These are phyloP conservation scores for Sphaerophoria rueppellii DNA, from an alignment of 2,888 invertebrate genomes.

Conservation along the genomic window DNA sequence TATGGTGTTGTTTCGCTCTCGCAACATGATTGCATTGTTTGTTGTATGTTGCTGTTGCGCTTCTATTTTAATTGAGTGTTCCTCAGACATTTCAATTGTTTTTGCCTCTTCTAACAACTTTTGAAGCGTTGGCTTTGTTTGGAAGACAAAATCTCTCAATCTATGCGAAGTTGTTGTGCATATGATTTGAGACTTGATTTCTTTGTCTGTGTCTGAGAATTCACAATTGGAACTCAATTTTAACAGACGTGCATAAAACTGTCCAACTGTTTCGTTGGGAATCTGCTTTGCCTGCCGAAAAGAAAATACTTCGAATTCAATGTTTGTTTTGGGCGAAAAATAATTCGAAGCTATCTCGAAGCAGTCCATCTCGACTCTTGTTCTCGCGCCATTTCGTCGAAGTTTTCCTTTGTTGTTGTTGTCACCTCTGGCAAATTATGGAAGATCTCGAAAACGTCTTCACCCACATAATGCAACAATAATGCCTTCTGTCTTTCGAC, in stretches of 20 bases:
- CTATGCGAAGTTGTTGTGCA: not conserved
- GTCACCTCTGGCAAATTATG: conserved; percentile 8
- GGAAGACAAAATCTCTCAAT: conserved; percentile 7
- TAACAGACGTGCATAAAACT: conserved; percentile 1
- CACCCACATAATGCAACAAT: conserved; percentile 1
- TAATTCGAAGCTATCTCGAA: conserved; percentile 19
- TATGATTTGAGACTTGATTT: conserved; percentile 10
- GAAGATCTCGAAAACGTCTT: not conserved
- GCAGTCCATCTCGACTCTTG: not conserved
- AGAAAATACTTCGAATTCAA: conserved; percentile 26
- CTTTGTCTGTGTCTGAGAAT: conserved; percentile 10
- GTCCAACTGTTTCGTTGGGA: conserved; percentile 11
- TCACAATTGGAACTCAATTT: conserved; percentile 14
- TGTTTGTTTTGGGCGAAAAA: conserved; percentile 18
- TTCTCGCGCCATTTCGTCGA: not conserved
- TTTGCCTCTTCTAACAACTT: too few species aligned
- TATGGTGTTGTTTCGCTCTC: conserved; percentile 33
- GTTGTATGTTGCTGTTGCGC: too few species aligned
- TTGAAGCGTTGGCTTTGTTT: conserved; percentile 31
- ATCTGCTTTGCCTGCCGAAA: conserved; percentile 36
- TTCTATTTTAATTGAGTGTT: too few species aligned
- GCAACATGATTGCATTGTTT: not conserved
- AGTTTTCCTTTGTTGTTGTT: conserved; percentile 16
- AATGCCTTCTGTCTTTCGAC: conserved; percentile 4
- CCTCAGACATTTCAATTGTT: too few species aligned